phyloP scores from a whole-genome alignment of 2,113 vertebrate species.

The Chloroceryle aenea region DNA sequence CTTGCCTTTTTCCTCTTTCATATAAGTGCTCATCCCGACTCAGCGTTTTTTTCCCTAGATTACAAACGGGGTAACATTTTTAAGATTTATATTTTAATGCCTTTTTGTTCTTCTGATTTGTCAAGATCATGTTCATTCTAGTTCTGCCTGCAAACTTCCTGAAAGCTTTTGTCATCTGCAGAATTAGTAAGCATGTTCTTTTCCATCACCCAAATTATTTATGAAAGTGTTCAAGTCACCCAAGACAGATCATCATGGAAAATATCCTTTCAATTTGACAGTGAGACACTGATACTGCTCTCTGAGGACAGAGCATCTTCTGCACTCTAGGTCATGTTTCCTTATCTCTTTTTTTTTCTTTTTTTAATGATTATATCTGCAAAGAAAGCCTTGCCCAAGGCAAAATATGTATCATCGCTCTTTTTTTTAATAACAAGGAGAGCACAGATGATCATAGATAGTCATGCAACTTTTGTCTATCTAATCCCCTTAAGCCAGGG shows the following conservation, averaged over 20 bases:
- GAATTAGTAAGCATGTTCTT: constrained; percentile 19
- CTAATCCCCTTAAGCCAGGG: background rate
- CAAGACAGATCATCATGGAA: background rate
- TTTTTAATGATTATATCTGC: background rate
- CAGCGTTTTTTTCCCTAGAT: background rate
- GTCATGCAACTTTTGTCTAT: background rate
- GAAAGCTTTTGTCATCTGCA: constrained; percentile 38
- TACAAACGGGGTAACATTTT: background rate
- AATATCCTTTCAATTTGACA: constrained; percentile 29
- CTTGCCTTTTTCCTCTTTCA: background rate
- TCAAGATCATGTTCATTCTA: background rate
- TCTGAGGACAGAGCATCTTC: background rate
- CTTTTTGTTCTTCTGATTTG: background rate
- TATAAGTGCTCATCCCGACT: background rate
- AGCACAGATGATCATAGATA: accelerated
- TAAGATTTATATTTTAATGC: background rate
- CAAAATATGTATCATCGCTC: background rate
- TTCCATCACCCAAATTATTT: constrained; percentile 28
- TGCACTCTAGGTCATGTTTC: background rate
- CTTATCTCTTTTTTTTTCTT: background rate
- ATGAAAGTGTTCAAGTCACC: background rate
- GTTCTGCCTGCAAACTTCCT: background rate
- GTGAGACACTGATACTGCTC: background rate
- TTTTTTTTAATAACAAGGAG: background rate
- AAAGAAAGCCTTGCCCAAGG: background rate